Base-by-base conservation (phyloP, 2,113 vertebrate genomes). In the Ictalurus punctatus region DNA sequence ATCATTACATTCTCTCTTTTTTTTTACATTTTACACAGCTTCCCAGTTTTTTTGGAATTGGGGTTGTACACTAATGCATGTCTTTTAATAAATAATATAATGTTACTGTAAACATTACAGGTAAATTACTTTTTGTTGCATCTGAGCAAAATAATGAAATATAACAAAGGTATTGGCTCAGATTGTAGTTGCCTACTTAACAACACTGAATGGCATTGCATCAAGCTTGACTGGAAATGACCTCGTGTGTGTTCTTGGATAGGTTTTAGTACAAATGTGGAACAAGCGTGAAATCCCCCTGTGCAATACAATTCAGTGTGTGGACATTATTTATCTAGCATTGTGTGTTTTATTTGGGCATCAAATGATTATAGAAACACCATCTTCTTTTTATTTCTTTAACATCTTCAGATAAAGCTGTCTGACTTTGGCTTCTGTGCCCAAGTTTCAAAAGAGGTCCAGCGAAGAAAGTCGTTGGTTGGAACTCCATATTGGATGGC, bases 351-450 rank as follows among this genome's bases (percentile, higher is more conserved):
- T 80, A 52, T 81, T 58, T 56, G 6, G n/a, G 14, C 27, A 56
- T 58, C 27, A 30, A 34, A 30, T 52, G 25, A 16, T 79, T 7
- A 25, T 48, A 16, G 3, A 78, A 40, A 54, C 8, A 48, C 12
- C 3, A n/a, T 12, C 30, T 52, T 23, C 3, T 40, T 17, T 5
- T 71, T 21, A 59, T 27, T 78, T 19, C 48, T 48, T 30, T 0
- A 67, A 63, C 34, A n/a, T 82, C 84, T 92, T 1, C 93, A 99
- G 98, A 97, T 99, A 92, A 99, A 99, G 91, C 96, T 99, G 91
- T 99, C 98, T 0, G 98, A 99, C 93, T 99, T 99, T 0, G 98
- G 98, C 8, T 99, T 99, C 93, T 94, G 40, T 40, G 91, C 91
- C 16, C 92, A 92, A 90, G 91, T 92, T 40, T 91, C 92, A 44